A percentile compares a stretch with the other conserved stretches of the same genome.
Conservation (phyloP, 2,113 vertebrate species). For the Piliocolobus tephrosceles region DNA sequence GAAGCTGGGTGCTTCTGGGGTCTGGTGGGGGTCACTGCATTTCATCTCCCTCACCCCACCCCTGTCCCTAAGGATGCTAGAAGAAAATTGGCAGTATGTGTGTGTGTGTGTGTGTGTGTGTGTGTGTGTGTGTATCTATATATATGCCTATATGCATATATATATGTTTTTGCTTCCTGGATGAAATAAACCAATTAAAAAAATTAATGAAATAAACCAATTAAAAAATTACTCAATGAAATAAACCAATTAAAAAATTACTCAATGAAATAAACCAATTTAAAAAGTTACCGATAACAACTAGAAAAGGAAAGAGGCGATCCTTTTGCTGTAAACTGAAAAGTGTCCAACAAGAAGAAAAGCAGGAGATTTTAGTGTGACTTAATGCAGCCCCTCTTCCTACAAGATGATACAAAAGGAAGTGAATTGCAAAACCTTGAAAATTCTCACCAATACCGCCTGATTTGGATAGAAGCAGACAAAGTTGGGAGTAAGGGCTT, state of each 20-base stretch:
- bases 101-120: neutral
- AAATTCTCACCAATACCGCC: neutral
- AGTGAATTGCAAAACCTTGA: neutral
- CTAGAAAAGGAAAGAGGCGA: neutral
- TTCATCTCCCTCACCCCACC: neutral
- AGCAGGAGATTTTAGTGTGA: neutral
- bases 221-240: neutral
- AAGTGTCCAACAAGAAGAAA: neutral
- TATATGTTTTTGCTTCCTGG: neutral
- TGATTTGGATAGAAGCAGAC: neutral
- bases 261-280: neutral
- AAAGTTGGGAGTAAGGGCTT: neutral
- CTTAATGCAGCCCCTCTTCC: neutral
- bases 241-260: neutral
- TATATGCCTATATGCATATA: too few relatives aligned
- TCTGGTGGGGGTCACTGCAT: neutral
- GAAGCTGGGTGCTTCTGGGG: neutral
- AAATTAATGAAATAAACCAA: neutral
- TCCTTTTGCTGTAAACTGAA: neutral
- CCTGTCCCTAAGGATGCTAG: neutral
- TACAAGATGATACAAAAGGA: neutral
- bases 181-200: neutral
- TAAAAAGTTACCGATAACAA: neutral
- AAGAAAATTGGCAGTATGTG: neutral
- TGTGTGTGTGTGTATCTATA: too few relatives aligned